These are phyloP conservation scores for Criorhina ranunculi DNA, from an alignment of 2,888 invertebrate species.

Conservation along the genomic window DNA sequence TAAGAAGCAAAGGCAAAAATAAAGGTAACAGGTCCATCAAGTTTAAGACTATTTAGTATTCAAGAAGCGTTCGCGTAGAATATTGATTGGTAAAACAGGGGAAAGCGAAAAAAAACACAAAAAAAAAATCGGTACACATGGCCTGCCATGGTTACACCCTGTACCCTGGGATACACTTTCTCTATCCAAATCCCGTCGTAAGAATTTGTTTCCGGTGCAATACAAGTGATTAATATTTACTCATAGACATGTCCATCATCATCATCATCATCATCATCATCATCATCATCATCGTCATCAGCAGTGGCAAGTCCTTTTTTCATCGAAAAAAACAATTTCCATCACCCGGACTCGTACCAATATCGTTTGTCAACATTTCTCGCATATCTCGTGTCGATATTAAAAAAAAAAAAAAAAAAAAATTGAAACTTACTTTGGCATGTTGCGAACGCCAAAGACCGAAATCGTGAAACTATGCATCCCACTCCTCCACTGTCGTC, in stretches of 20 bases:
- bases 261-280: conserved; percentile 16
- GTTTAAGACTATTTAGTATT: conserved; percentile 80
- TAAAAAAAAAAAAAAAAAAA: conserved; percentile 83
- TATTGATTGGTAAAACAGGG: conserved; percentile 83
- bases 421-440: conserved; percentile 83
- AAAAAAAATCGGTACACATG: conserved; percentile 52
- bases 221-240: conserved; percentile 54
- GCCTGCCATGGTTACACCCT: conserved; percentile 4
- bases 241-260: conserved; percentile 58
- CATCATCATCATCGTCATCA: conserved; percentile 27
- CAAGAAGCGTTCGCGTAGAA: conserved; percentile 81
- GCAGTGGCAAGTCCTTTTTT: background rate
- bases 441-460: conserved; percentile 84
- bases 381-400: conserved; percentile 84
- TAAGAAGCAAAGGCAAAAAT: conserved; percentile 44
- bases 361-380: conserved; percentile 84
- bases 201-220: conserved; percentile 36
- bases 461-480: conserved; percentile 83
- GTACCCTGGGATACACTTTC: conserved; percentile 45
- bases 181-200: conserved; percentile 15
- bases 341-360: conserved; percentile 66
- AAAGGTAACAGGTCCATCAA: conserved; percentile 76
- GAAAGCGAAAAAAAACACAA: no score
- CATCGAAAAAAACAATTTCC: conserved; percentile 64
- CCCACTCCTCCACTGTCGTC: conserved; percentile 11